Evolutionary conservation across 2,888 invertebrate genomes (phyloP).

Genomic region (Meta bourneti): DNA sequence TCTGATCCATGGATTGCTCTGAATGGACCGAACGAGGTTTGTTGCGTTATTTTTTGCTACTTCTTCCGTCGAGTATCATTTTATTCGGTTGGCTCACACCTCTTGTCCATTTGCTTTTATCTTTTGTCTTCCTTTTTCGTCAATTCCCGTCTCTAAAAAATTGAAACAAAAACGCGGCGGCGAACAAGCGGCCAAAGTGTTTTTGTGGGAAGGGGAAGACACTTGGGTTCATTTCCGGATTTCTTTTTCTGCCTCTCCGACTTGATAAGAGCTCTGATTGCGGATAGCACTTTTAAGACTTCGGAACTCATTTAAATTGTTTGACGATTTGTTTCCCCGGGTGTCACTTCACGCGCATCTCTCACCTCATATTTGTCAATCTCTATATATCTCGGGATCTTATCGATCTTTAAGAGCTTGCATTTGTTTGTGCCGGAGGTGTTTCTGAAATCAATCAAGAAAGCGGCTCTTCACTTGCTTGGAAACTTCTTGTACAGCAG

Average conservation of each 20-base stretch:
- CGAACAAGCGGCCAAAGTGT: not conserved
- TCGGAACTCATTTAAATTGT: not conserved
- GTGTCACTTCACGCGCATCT: not conserved
- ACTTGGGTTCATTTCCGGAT: not conserved
- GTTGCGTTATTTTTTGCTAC: not conserved
- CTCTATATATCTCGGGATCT: not conserved
- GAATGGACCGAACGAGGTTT: slow-evolving; percentile 34
- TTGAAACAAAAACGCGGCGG: not conserved
- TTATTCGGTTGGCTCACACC: slow-evolving; percentile 9
- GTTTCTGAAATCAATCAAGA: not conserved
- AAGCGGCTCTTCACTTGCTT: not conserved
- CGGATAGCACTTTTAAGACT: not conserved
- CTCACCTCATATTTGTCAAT: not conserved
- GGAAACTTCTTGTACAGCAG: not conserved
- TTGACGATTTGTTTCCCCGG: not conserved
- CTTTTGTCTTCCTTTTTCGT: slow-evolving; percentile 25
- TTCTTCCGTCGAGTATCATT: slow-evolving; percentile 25
- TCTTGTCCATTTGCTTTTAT: slow-evolving; percentile 38
- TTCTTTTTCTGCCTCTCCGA: not conserved
- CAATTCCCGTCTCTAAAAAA: slow-evolving; percentile 14
- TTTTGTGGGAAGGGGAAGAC: not conserved
- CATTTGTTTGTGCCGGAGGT: not conserved
- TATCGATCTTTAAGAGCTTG: not conserved
- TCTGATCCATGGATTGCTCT: slow-evolving; percentile 33
- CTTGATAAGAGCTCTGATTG: not conserved